Conservation (phyloP, 2,888 invertebrate species). For the Sarcophaga variegata region DNA sequence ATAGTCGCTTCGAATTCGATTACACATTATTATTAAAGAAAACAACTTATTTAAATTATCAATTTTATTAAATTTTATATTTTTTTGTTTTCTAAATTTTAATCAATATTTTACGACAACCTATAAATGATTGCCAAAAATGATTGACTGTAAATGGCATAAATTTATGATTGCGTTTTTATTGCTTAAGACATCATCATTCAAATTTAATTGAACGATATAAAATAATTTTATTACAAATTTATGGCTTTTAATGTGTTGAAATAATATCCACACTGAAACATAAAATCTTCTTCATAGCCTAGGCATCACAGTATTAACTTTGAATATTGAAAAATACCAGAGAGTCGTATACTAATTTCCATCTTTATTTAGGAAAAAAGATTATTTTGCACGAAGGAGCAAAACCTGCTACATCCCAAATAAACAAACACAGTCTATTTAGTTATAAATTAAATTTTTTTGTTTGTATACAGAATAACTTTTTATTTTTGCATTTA, state of each 20-base stretch:
- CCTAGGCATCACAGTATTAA: too few species aligned
- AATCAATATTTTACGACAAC: too few species aligned
- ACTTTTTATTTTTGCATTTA: constrained; percentile 44
- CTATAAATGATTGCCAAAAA: background rate
- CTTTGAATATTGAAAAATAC: too few species aligned
- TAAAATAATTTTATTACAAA: background rate
- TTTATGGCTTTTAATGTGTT: background rate
- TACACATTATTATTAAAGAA: background rate
- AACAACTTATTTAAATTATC: too few species aligned
- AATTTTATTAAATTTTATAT: too few species aligned
- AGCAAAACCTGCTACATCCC: background rate
- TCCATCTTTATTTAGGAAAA: too few species aligned
- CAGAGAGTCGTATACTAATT: too few species aligned
- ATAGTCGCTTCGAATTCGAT: constrained; percentile 17
- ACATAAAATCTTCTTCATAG: too few species aligned
- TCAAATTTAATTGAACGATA: constrained; percentile 9
- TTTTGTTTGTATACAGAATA: constrained; percentile 28
- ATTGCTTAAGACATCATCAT: background rate
- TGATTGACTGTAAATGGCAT: constrained; percentile 7
- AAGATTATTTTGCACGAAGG: too few species aligned
- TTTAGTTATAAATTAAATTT: constrained; percentile 40
- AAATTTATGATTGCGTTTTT: background rate
- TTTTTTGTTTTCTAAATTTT: too few species aligned
- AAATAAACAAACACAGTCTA: constrained; percentile 28
- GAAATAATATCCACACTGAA: background rate